phyloP scores from a whole-genome alignment of 2,113 vertebrate genomes.

The Acanthisitta chloris region DNA sequence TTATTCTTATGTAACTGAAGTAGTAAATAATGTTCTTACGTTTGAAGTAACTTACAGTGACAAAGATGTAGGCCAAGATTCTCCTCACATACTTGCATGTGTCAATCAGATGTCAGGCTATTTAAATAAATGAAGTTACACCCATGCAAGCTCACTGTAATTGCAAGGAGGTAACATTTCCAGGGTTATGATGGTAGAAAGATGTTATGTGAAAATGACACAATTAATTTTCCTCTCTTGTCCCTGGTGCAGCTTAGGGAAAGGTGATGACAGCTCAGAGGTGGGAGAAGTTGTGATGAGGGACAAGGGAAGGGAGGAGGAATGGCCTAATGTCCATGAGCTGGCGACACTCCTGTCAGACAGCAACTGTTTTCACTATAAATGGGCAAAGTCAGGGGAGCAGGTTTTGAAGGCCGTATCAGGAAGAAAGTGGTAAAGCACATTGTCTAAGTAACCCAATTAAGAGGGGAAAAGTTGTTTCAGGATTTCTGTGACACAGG shows the following conservation, averaged over 20 bases:
- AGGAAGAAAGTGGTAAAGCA: not conserved
- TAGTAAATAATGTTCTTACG: constrained; percentile 26
- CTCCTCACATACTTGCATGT: not conserved
- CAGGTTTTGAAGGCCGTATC: not conserved
- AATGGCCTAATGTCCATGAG: not conserved
- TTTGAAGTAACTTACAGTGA: constrained; percentile 46
- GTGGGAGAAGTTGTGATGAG: not conserved
- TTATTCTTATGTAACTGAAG: not conserved
- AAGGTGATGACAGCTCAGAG: constrained; percentile 50
- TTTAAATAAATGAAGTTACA: constrained; percentile 34
- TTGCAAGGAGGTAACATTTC: constrained; percentile 5
- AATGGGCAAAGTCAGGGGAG: not conserved
- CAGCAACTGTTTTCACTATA: not conserved
- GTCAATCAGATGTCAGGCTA: not conserved
- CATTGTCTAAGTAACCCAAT: not conserved
- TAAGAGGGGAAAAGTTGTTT: not conserved
- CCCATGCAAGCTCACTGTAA: not conserved
- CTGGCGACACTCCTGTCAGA: not conserved
- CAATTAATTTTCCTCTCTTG: constrained; percentile 50
- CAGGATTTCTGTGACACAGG: not conserved
- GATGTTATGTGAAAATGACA: constrained; percentile 37
- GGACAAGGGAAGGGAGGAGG: not conserved
- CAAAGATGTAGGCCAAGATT: constrained; percentile 8
- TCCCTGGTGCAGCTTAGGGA: not conserved
- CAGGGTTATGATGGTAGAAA: not conserved